phyloP scores from a whole-genome alignment of 2,888 invertebrate genomes.

The Aricia artaxerxes region DNA sequence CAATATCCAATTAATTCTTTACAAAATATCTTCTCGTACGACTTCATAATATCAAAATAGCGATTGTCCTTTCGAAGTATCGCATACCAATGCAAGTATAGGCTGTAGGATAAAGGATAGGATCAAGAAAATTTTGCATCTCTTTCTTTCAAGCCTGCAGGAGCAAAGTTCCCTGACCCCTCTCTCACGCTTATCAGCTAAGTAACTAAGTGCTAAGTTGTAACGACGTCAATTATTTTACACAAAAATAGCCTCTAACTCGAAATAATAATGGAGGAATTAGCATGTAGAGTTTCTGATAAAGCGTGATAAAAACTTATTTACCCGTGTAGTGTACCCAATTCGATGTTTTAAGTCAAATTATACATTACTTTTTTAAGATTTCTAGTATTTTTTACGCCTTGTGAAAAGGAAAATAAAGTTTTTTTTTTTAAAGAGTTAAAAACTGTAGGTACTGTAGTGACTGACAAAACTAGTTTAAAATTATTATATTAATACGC shows the following conservation, averaged over 20 bases:
- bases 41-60: slow-evolving; percentile 4
- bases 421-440: background rate
- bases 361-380: background rate
- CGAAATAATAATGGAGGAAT: slow-evolving; percentile 35
- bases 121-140: slow-evolving; percentile 43
- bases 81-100: slow-evolving; percentile 42
- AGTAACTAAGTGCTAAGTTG: slow-evolving; percentile 44
- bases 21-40: background rate
- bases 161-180: slow-evolving; percentile 71
- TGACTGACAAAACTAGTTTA: no score
- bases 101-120: slow-evolving; percentile 41
- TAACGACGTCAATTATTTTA: slow-evolving; percentile 48
- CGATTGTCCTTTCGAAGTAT: slow-evolving; percentile 36
- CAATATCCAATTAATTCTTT: background rate
- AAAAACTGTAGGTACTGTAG: no score
- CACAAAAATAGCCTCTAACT: slow-evolving; percentile 35
- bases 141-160: slow-evolving; percentile 49
- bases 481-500: no score
- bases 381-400: background rate
- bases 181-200: slow-evolving; percentile 70
- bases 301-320: slow-evolving; percentile 51
- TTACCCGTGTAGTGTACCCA: slow-evolving; percentile 55
- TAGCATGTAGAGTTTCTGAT: slow-evolving; percentile 37
- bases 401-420: background rate
- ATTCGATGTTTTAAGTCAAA: slow-evolving; percentile 23